Evolutionary conservation across 1,140 invertebrate genomes (phyloP), one percentile per base, ranked within the genome.

Genomic region (Mesaphorura yosii): DNA sequence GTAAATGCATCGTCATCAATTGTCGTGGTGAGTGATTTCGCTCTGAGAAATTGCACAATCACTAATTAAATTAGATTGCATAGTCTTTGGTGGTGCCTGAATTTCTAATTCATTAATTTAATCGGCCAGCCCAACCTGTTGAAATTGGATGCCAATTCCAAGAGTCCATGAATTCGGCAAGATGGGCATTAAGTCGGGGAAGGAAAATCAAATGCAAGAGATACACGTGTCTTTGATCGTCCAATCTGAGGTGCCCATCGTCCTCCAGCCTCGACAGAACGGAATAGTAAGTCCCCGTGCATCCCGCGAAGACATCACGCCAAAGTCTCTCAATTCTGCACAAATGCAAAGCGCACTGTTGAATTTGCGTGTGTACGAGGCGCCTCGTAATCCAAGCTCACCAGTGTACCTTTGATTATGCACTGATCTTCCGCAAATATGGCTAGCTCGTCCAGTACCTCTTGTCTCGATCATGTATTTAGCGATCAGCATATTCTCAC

Each of bases 351-450:
- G n/a, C 20, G 15, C 15, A 42, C 3, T 45, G 7, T 20, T 19
- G 17, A 42, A 28, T 26, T n/a, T 44, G 20, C 19, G 38, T 40
- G n/a, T n/a, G n/a, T n/a, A n/a, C n/a, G n/a, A n/a, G 12, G 25
- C 19, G 46, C 27, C 3, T n/a, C 6, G 12, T 10, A 34, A 48
- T 10, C 22, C 34, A 29, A 4, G 17, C 4, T 48, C 23, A 12
- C 6, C 5, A 7, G 12, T 26, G 10, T 34, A 59, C 58, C 58
- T 55, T 51, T 59, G 58, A 27, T 59, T 59, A 37, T 59, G 53
- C 23, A 59, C 58, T 0, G 53, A 55, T 20, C 46, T 15, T 7
- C 58, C 58, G 47, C 47, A 51, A 26, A 55, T 52, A 37, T 59
- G 57, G 34, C 57, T 59, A 19, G 20, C 52, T 4, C 57, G 12